These are phyloP conservation scores for Ia io DNA, from an alignment of 2,113 vertebrate species.

Conservation along the genomic window DNA sequence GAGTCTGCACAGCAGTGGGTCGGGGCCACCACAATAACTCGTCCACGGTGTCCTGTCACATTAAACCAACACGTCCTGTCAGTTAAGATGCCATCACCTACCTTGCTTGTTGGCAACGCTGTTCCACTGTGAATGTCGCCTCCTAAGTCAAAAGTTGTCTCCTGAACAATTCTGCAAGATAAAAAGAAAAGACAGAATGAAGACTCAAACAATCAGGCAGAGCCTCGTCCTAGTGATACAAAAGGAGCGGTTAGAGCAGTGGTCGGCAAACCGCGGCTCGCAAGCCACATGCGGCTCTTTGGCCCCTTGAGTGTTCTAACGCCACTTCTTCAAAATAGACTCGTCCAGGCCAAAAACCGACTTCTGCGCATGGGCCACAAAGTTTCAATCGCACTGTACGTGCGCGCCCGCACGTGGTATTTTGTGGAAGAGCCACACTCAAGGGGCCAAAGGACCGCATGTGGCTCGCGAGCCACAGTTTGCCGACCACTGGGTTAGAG, in stretches of 20 bases:
- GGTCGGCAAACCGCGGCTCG: too few species aligned
- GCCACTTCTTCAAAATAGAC: too few species aligned
- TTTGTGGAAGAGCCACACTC: too few species aligned
- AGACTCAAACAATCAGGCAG: background rate
- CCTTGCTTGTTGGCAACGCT: conserved; percentile 93
- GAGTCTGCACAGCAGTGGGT: background rate
- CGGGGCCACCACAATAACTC: rapidly evolving
- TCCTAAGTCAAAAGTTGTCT: conserved; percentile 96
- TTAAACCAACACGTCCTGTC: too few species aligned
- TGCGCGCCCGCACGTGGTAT: too few species aligned
- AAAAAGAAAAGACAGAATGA: background rate
- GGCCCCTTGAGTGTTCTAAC: too few species aligned
- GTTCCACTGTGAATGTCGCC: conserved; percentile 92
- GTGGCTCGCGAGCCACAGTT: too few species aligned
- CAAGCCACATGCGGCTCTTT: too few species aligned
- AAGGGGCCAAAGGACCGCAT: too few species aligned
- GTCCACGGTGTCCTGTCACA: rapidly evolving
- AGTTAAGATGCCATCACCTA: conserved; percentile 53
- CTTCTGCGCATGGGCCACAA: too few species aligned
- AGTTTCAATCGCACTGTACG: too few species aligned
- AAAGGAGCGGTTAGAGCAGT: background rate
- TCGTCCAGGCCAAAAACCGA: too few species aligned
- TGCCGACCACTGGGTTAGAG: background rate
- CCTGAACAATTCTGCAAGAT: conserved; percentile 87
- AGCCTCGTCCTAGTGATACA: background rate